These are phyloP conservation scores for Masticophis lateralis DNA, from an alignment of 2,797 vertebrate species.

Conservation along the genomic window DNA sequence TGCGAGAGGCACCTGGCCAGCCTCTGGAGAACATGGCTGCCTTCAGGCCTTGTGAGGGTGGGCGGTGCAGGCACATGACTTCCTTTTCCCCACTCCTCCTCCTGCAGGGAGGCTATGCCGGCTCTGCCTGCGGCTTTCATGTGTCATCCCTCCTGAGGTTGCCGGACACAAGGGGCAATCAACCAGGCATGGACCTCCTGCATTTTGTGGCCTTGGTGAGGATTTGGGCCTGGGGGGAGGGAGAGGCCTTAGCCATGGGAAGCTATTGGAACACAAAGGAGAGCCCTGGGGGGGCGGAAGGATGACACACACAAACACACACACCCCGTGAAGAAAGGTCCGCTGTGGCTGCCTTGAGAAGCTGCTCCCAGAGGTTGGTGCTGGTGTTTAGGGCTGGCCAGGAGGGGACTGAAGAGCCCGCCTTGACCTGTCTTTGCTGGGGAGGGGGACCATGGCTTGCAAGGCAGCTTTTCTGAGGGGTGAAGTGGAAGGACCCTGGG, in stretches of 20 bases:
- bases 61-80: fast-evolving
- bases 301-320: no score
- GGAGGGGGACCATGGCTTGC: background rate
- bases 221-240: fast-evolving
- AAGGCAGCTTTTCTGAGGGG: background rate
- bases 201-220: constrained; percentile 85
- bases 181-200: constrained; percentile 85
- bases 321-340: background rate
- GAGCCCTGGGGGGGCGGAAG: background rate
- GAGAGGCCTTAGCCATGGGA: background rate
- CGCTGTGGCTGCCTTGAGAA: background rate
- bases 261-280: background rate
- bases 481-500: background rate
- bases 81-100: background rate
- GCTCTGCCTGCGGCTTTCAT: constrained; percentile 79
- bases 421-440: background rate
- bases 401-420: background rate
- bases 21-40: background rate
- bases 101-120: constrained; percentile 81
- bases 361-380: background rate
- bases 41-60: background rate
- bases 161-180: constrained; percentile 82
- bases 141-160: constrained; percentile 81
- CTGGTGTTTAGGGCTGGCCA: background rate
- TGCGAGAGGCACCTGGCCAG: background rate